Evolutionary conservation across 2,797 vertebrate genomes (phyloP).

Genomic region (Phoebastria nigripes): DNA sequence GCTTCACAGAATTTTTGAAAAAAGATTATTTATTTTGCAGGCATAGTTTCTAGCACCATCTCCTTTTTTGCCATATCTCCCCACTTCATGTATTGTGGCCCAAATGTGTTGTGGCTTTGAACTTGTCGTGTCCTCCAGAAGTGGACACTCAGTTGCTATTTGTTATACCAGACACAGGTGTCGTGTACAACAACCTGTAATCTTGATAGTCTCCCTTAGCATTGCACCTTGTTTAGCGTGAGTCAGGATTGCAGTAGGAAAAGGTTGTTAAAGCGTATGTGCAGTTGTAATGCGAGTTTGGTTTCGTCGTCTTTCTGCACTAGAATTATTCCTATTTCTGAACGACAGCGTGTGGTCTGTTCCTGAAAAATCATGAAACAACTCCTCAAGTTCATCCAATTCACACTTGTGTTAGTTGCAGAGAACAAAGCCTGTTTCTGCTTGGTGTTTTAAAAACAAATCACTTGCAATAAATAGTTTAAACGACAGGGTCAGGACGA

Average conservation of each 20-base stretch:
- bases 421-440: not conserved
- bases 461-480: not conserved
- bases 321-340: not conserved
- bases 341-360: not conserved
- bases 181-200: fast-evolving
- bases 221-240: not conserved
- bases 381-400: not conserved
- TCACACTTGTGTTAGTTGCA: not conserved
- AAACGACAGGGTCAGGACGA: not conserved
- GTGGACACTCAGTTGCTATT: not conserved
- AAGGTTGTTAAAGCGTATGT: not conserved
- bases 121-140: not conserved
- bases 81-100: fast-evolving
- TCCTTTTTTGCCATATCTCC: not conserved
- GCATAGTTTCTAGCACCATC: not conserved
- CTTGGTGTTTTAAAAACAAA: not conserved
- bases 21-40: not conserved
- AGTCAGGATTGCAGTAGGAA: not conserved
- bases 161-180: not conserved
- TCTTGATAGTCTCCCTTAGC: not conserved
- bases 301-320: not conserved
- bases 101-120: not conserved
- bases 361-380: not conserved
- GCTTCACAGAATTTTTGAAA: not conserved
- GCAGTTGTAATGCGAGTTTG: not conserved